These are phyloP conservation scores for Drosophila kohkoa DNA, from an alignment of 1,140 invertebrate species.

Conservation along the genomic window DNA sequence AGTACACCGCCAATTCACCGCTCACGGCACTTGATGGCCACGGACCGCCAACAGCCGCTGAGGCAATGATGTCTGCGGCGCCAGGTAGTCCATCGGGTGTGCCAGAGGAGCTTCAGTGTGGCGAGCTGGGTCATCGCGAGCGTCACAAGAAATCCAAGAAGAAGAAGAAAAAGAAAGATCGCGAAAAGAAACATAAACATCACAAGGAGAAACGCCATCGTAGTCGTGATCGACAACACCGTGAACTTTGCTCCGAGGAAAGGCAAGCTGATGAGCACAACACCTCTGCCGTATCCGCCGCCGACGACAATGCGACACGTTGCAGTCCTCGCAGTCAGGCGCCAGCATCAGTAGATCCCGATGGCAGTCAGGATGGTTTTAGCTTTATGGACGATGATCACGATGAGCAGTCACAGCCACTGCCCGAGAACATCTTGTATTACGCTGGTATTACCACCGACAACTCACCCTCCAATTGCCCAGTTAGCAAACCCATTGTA, in stretches of 20 bases:
- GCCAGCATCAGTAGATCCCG: slow-evolving; percentile 51
- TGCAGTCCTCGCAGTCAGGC: slow-evolving; percentile 44
- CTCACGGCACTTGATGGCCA: slow-evolving; percentile 52
- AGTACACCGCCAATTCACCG: slow-evolving; percentile 86
- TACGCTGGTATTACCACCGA: slow-evolving; percentile 83
- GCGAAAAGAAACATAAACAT: slow-evolving; percentile 90
- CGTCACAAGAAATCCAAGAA: slow-evolving; percentile 91
- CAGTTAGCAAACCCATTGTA: slow-evolving; percentile 71
- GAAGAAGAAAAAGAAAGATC: slow-evolving; percentile 91
- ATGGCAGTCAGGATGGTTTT: slow-evolving; percentile 85
- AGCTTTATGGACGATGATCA: slow-evolving; percentile 84
- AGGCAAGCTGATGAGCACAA: slow-evolving; percentile 41
- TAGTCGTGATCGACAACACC: slow-evolving; percentile 65
- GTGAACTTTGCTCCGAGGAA: slow-evolving; percentile 50
- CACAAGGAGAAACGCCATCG: slow-evolving; percentile 88
- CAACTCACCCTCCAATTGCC: slow-evolving; percentile 80
- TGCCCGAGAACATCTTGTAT: slow-evolving; percentile 84
- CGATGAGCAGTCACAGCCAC: slow-evolving; percentile 67
- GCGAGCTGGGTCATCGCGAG: slow-evolving; percentile 67
- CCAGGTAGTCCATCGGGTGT: slow-evolving; percentile 48
- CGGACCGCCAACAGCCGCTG: slow-evolving; percentile 77
- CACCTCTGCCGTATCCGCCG: neutral
- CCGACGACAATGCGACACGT: slow-evolving; percentile 49
- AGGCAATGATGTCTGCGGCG: slow-evolving; percentile 79
- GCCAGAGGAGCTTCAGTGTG: slow-evolving; percentile 54